Base-by-base conservation (phyloP, 2,888 invertebrate species). In the Euzophera pinguis region DNA sequence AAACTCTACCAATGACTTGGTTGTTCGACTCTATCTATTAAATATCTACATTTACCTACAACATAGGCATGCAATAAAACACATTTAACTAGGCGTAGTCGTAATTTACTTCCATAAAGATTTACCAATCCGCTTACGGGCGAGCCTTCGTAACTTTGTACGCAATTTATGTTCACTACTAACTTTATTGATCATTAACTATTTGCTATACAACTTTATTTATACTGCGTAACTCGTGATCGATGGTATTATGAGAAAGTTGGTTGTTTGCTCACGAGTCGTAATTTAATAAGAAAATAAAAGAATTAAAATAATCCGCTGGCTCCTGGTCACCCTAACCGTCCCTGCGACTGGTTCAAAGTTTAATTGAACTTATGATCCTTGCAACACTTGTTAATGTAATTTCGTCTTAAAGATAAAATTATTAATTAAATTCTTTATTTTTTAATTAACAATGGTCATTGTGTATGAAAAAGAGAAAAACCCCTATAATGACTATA, bases 341-440 rank as follows among this genome's bases (percentile, higher is more conserved):
- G 38, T 3, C 4, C 5, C 9, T 8, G 16, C 17, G 35, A 10
- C 4, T 7, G 39, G 38, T 39, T 49, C 49, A 39, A 47, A 47
- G 39, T 49, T 38, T 49, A 49, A 49, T 49, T 49, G 49, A 49
- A 48, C 22, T 12, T 10, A 48, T 27, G 48, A 38, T 37, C 48
- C n/a, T n/a, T n/a, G n/a, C n/a, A n/a, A n/a, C n/a, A n/a, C n/a
- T n/a, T n/a, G n/a, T n/a, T n/a, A n/a, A n/a, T n/a, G n/a, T n/a
- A n/a, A n/a, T n/a, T n/a, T n/a, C n/a, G n/a, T n/a, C n/a, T n/a
- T n/a, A n/a, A n/a, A n/a, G n/a, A n/a, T n/a, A n/a, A n/a, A n/a
- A n/a, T n/a, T n/a, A n/a, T n/a, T n/a, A n/a, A n/a, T 29, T 29
- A 29, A 29, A 29, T 29, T 29, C 29, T 29, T 29, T n/a, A n/a